These are phyloP conservation scores for Brienomyrus longianalis DNA, from an alignment of 2,113 vertebrate species.

Conservation along the genomic window DNA sequence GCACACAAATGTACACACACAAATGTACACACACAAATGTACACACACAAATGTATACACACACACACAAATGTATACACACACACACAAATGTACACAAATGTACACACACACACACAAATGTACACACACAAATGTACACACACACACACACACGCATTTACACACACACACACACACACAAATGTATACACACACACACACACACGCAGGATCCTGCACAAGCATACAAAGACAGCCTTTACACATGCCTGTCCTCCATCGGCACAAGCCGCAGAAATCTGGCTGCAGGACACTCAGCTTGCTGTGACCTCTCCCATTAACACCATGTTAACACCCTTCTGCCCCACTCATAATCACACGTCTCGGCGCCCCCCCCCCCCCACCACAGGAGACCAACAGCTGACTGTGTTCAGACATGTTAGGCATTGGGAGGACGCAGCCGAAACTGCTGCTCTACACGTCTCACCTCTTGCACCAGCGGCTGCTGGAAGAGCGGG, in stretches of 20 bases:
- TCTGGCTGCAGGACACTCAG: background rate
- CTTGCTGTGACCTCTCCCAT: background rate
- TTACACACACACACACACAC: no score
- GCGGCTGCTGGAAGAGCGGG: slow-evolving; percentile 91
- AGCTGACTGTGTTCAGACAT: background rate
- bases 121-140: no score
- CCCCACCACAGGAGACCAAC: background rate
- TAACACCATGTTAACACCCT: slow-evolving; percentile 4
- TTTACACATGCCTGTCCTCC: background rate
- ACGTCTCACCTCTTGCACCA: slow-evolving; percentile 86
- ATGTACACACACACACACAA: no score
- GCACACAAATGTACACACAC: no score
- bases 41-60: no score
- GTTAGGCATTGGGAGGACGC: background rate
- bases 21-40: no score
- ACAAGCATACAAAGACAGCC: background rate
- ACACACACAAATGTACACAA: no score
- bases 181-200: no score
- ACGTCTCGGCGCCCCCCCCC: background rate
- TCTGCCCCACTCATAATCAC: background rate
- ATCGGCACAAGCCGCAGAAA: background rate
- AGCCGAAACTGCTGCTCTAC: background rate
- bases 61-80: no score
- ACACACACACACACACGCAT: no score
- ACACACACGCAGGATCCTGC: background rate